These are phyloP conservation scores for Choristoneura fumiferana DNA, from an alignment of 1,140 invertebrate genomes.

Conservation along the genomic window DNA sequence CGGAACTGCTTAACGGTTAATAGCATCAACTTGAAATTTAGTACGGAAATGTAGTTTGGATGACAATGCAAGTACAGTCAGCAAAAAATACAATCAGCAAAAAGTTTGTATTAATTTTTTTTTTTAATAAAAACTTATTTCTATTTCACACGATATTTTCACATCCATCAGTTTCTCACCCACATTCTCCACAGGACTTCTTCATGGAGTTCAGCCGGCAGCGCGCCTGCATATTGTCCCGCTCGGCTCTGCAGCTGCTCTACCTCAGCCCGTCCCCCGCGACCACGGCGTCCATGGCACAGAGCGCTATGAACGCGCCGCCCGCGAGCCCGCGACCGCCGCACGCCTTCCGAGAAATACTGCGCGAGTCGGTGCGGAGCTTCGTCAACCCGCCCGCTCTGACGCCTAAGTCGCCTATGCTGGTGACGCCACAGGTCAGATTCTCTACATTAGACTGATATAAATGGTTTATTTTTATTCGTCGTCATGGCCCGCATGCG, in stretches of 20 bases:
- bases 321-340: slow-evolving; percentile 33
- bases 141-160: too few relatives aligned
- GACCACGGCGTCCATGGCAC: slow-evolving; percentile 48
- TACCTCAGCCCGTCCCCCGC: slow-evolving; percentile 81
- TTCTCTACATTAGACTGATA: too few relatives aligned
- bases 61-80: too few relatives aligned
- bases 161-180: slow-evolving; percentile 16
- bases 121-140: too few relatives aligned
- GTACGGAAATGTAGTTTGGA: too few relatives aligned
- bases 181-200: slow-evolving; percentile 86
- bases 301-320: slow-evolving; percentile 33
- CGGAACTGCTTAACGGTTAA: too few relatives aligned
- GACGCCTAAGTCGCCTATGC: slow-evolving; percentile 82
- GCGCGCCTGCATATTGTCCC: slow-evolving; percentile 95
- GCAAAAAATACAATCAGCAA: too few relatives aligned
- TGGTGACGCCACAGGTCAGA: slow-evolving; percentile 81
- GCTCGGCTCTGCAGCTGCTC: slow-evolving; percentile 92
- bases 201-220: slow-evolving; percentile 95
- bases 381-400: slow-evolving; percentile 94
- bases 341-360: slow-evolving; percentile 86
- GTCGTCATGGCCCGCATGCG: too few relatives aligned
- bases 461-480: too few relatives aligned
- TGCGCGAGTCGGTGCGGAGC: slow-evolving; percentile 89
- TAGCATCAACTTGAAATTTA: too few relatives aligned
- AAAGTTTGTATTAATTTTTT: too few relatives aligned